These are phyloP conservation scores for Hydrolagus colliei DNA, from an alignment of 2,797 vertebrate species.

Conservation along the genomic window DNA sequence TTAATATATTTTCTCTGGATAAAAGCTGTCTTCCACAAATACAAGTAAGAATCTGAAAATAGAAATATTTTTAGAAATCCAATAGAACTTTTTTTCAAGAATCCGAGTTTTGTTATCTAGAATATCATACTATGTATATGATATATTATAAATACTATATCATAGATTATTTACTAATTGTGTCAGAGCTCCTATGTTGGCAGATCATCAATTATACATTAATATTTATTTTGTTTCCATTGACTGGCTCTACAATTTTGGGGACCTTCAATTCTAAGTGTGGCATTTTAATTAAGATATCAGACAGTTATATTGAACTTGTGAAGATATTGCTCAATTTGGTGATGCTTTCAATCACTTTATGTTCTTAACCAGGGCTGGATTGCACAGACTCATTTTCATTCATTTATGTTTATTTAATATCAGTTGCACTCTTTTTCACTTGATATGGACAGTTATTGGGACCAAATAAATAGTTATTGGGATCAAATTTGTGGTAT, in stretches of 20 bases:
- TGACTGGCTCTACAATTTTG: background rate
- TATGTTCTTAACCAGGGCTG: background rate
- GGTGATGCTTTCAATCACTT: background rate
- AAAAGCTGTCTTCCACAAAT: background rate
- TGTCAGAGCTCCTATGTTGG: background rate
- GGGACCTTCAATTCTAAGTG: background rate
- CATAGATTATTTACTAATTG: background rate
- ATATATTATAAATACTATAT: background rate
- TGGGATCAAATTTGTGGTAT: too few species aligned
- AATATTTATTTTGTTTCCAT: background rate
- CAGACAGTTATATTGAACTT: too few species aligned
- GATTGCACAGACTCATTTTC: background rate
- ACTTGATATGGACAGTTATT: background rate
- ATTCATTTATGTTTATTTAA: background rate
- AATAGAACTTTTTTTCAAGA: background rate
- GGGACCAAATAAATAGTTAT: too few species aligned
- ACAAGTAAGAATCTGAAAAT: background rate
- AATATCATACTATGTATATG: background rate
- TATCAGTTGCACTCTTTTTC: background rate
- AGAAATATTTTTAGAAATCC: too few species aligned
- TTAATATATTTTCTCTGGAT: background rate
- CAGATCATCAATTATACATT: background rate
- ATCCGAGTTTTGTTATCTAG: background rate
- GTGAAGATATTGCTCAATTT: background rate
- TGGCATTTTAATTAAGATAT: background rate